Percentiles rank a stretch among this genome's conserved stretches.
phyloP scores from a whole-genome alignment of 2,888 invertebrate genomes.

The Graphium colonna region DNA sequence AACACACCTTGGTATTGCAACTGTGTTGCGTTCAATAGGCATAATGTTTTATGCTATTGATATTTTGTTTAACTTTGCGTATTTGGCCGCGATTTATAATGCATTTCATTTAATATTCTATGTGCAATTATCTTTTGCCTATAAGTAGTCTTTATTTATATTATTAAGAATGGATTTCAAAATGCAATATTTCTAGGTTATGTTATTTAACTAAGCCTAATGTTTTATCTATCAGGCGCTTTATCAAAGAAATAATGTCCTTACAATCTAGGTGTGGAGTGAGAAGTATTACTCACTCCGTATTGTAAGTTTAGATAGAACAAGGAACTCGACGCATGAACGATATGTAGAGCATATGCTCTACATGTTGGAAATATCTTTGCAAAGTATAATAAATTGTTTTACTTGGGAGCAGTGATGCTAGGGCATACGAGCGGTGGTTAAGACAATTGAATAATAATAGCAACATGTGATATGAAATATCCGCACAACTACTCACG shows the following conservation, averaged over 20 bases:
- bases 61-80: not conserved
- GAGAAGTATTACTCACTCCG: slow-evolving; percentile 1
- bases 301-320: not conserved
- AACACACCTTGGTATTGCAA: slow-evolving; percentile 8
- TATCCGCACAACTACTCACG: slow-evolving; percentile 81
- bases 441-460: slow-evolving; percentile 73
- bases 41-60: not conserved
- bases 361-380: not conserved
- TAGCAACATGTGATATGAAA: slow-evolving; percentile 61
- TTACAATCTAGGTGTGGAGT: slow-evolving; percentile 6
- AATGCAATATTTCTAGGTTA: slow-evolving; percentile 15
- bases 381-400: not conserved
- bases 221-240: not conserved
- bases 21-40: not conserved
- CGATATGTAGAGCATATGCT: not conserved
- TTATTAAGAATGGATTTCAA: not conserved
- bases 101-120: not conserved
- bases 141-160: not conserved
- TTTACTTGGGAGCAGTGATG: not conserved
- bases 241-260: slow-evolving; percentile 1
- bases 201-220: not conserved
- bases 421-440: slow-evolving; percentile 35
- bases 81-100: not conserved
- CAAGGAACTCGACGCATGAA: not conserved
- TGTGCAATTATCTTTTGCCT: not conserved